Conservation (phyloP, 2,888 invertebrate species). For the Laspeyria flexula region DNA sequence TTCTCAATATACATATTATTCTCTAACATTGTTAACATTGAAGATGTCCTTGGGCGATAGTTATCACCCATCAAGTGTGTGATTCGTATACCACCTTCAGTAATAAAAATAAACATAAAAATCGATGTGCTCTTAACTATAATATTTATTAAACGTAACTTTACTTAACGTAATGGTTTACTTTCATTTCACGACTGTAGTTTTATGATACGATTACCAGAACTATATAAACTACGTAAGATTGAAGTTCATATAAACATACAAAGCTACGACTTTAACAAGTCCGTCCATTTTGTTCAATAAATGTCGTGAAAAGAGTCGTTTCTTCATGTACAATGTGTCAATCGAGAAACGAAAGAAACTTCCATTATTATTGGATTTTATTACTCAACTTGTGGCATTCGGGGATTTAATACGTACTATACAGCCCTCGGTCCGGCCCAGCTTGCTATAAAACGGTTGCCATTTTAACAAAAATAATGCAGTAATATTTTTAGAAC, state of each 20-base stretch:
- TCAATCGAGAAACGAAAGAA: slow-evolving; percentile 24
- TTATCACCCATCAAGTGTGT: no score
- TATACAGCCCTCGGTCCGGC: slow-evolving; percentile 26
- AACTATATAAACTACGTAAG: neutral
- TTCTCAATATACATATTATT: no score
- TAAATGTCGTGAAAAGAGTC: slow-evolving; percentile 17
- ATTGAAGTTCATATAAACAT: neutral
- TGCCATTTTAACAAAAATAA: slow-evolving; percentile 16
- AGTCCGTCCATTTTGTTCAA: slow-evolving; percentile 2
- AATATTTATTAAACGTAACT: no score
- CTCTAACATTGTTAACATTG: no score
- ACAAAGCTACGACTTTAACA: neutral
- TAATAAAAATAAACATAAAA: no score
- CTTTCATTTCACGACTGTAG: no score
- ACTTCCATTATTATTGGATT: slow-evolving; percentile 44
- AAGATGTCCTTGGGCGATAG: no score
- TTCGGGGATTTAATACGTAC: slow-evolving; percentile 39
- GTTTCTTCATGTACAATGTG: slow-evolving; percentile 22
- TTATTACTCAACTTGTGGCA: slow-evolving; percentile 45
- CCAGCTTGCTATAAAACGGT: slow-evolving; percentile 29
- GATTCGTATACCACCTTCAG: no score
- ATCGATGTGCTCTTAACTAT: no score
- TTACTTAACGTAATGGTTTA: no score
- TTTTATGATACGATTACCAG: neutral
- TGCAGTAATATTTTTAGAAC: slow-evolving; percentile 21